Evolutionary conservation across 1,140 invertebrate species (phyloP).

Genomic region (Macrosteles quadrilineatus): DNA sequence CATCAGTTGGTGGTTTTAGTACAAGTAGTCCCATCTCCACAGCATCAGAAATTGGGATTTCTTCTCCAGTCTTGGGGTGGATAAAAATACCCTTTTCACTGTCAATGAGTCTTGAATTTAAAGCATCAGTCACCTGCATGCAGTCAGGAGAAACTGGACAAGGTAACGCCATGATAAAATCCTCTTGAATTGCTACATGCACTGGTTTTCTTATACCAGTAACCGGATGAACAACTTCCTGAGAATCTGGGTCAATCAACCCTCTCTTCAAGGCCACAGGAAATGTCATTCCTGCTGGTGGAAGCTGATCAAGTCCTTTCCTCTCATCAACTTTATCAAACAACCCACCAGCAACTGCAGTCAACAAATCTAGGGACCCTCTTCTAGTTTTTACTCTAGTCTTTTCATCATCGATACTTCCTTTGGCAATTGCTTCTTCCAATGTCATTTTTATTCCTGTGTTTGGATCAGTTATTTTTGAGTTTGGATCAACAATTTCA

Average conservation of each 20-base stretch:
- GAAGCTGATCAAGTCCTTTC: slow-evolving; percentile 49
- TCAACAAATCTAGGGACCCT: slow-evolving; percentile 63
- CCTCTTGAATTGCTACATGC: slow-evolving; percentile 72
- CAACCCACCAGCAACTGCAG: slow-evolving; percentile 64
- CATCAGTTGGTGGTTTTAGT: slow-evolving; percentile 47
- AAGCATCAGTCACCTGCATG: slow-evolving; percentile 65
- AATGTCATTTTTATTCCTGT: slow-evolving; percentile 68
- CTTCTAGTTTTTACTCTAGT: slow-evolving; percentile 67
- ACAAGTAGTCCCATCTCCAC: slow-evolving; percentile 74
- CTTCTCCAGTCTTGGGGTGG: slow-evolving; percentile 65
- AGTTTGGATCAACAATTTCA: slow-evolving; percentile 81
- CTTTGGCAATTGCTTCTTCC: slow-evolving; percentile 74
- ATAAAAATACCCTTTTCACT: slow-evolving; percentile 66
- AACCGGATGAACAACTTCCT: slow-evolving; percentile 74
- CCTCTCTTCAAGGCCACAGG: slow-evolving; percentile 79
- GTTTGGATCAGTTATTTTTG: slow-evolving; percentile 60
- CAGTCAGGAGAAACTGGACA: slow-evolving; percentile 67
- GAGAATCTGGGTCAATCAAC: slow-evolving; percentile 68
- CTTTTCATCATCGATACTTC: slow-evolving; percentile 72
- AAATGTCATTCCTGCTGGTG: slow-evolving; percentile 72
- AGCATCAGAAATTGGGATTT: slow-evolving; percentile 71
- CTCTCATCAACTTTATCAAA: slow-evolving; percentile 56
- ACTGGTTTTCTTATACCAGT: slow-evolving; percentile 71
- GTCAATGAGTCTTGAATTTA: slow-evolving; percentile 72
- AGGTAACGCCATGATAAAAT: slow-evolving; percentile 79